Conservation (phyloP, 2,113 vertebrate species). For the Origma solitaria region DNA sequence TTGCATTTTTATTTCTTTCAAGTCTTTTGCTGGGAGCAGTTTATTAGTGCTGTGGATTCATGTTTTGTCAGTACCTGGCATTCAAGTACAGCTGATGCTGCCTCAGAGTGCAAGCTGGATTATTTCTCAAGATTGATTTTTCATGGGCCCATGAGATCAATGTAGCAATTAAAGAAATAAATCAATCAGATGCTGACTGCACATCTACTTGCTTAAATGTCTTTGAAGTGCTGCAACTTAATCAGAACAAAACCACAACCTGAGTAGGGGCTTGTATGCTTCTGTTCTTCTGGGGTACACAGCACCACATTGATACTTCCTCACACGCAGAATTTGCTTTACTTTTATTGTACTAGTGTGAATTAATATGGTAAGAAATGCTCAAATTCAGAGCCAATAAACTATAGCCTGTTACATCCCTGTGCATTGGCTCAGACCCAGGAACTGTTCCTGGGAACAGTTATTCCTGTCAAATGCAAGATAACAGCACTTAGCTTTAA, state of each 20-base stretch:
- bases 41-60: neutral
- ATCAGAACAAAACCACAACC: neutral
- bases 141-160: neutral
- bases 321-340: neutral
- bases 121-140: neutral
- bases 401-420: neutral
- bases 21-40: neutral
- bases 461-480: neutral
- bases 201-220: neutral
- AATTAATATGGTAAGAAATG: neutral
- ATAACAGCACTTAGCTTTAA: neutral
- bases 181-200: neutral
- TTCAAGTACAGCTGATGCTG: neutral
- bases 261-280: neutral
- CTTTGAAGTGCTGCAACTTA: neutral
- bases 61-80: neutral
- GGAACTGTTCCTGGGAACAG: neutral
- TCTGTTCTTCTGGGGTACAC: neutral
- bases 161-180: neutral
- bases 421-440: neutral
- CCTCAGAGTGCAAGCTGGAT: neutral
- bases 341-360: neutral
- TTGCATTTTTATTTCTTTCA: neutral
- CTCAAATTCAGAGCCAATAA: neutral
- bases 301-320: neutral